Conservation (phyloP, 1,140 invertebrate species). For the Ceratina australensis region DNA sequence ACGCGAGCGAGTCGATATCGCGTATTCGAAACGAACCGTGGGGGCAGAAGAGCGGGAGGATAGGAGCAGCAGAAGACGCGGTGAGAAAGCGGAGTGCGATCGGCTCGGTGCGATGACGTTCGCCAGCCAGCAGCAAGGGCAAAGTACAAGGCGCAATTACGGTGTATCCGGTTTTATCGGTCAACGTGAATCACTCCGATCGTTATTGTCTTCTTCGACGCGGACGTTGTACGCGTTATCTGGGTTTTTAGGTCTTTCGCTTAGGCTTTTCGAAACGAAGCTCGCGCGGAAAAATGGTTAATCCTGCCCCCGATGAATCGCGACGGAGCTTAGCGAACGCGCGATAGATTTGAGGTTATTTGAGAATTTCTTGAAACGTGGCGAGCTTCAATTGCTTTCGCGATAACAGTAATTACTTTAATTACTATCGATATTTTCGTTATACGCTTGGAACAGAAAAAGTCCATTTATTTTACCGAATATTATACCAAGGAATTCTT, state of each 20-base stretch:
- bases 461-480: too few relatives aligned
- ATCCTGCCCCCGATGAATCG: too few relatives aligned
- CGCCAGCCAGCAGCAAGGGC: constrained; percentile 54
- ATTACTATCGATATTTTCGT: too few relatives aligned
- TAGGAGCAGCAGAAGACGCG: not conserved
- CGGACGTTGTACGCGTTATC: constrained; percentile 55
- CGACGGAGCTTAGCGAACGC: too few relatives aligned
- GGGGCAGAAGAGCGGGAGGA: not conserved
- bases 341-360: too few relatives aligned
- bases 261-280: not conserved
- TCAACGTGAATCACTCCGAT: constrained; percentile 73
- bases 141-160: constrained; percentile 78
- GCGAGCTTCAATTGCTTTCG: too few relatives aligned
- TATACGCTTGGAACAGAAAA: too few relatives aligned
- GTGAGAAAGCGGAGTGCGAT: constrained; percentile 1
- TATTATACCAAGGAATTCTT: too few relatives aligned
- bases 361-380: too few relatives aligned
- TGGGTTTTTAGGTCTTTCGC: constrained; percentile 58
- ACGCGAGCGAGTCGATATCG: not conserved
- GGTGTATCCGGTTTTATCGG: constrained; percentile 73
- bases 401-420: too few relatives aligned
- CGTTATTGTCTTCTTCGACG: constrained; percentile 68
- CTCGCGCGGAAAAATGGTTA: too few relatives aligned
- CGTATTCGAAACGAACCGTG: not conserved
- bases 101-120: constrained; percentile 41